Base-by-base conservation (phyloP, 2,797 vertebrate species). In the Galaxias olidus region DNA sequence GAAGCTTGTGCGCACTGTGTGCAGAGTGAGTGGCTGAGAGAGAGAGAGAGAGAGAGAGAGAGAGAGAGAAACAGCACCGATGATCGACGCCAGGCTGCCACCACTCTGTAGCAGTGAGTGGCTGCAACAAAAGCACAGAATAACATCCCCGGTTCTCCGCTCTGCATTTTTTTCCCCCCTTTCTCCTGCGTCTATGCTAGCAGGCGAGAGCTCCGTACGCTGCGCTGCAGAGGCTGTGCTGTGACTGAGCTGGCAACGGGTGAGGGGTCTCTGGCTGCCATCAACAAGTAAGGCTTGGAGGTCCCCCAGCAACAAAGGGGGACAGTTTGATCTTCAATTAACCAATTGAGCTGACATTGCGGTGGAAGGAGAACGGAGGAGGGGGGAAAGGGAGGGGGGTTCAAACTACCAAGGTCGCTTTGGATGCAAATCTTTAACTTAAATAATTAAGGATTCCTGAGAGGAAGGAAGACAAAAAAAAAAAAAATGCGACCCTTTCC, bases 51-150 rank as follows among this genome's bases (percentile, higher is more conserved):
- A 73, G 71, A 41, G 72, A 47, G 91, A 90, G 92, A 92, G 94
- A 94, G 95, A 93, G 95, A 96, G 96, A 96, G 93, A 95, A 90
- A 91, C 93, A 89, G 94, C 93, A 93, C 95, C 94, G 95, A 93
- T 91, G 75, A 92, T 93, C 96, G 94, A 98, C 96, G 95, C 96
- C 95, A 98, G 96, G 93, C 95, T 97, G 96, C 93, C 93, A 93
- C 93, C 92, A 93, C 91, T 96, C 96, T 97, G 96, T 94, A 96
- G 96, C 94, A 93, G 94, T 92, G 95, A 95, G 96, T 95, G 95
- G 94, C 94, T 93, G 92, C 96, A 95, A 95, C 93, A 94, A 95
- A 96, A 97, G 94, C 95, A 93, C 93, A 94, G 90, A 90, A 92
- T 89, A 91, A 91, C 91, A 90, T 91, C 88, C 75, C 86, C 19